A percentile compares a stretch with the other conserved stretches of the same genome.
Evolutionary conservation across 2,888 invertebrate genomes (phyloP).

Genomic region (Pachydiplax longipennis): DNA sequence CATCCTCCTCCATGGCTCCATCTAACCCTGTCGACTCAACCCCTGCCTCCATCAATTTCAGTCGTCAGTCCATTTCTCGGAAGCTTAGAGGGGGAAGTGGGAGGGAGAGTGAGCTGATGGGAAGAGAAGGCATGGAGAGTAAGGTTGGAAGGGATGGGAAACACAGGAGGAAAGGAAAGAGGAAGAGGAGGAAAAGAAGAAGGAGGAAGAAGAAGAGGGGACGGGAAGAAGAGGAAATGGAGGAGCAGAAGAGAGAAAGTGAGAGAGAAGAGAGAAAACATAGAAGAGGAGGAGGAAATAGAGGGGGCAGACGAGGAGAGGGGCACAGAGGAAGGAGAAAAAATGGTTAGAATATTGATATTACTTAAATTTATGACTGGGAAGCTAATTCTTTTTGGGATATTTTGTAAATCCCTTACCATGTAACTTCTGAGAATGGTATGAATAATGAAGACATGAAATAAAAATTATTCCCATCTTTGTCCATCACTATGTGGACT

Average conservation of each 20-base stretch:
- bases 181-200: constrained; percentile 53
- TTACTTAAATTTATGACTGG: too few species aligned
- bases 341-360: constrained; percentile 41
- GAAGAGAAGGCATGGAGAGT: constrained; percentile 51
- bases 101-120: constrained; percentile 46
- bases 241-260: not conserved
- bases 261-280: constrained; percentile 38
- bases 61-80: constrained; percentile 52
- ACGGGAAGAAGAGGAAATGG: constrained; percentile 45
- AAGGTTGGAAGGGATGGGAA: constrained; percentile 51
- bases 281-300: constrained; percentile 54
- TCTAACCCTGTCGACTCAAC: constrained; percentile 56
- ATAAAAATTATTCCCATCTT: too few species aligned
- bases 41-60: constrained; percentile 54
- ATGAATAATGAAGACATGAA: too few species aligned
- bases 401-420: too few species aligned
- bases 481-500: too few species aligned
- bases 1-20: constrained; percentile 55
- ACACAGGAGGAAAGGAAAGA: constrained; percentile 54
- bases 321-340: constrained; percentile 52
- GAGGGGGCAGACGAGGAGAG: constrained; percentile 54
- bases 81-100: constrained; percentile 51
- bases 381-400: too few species aligned
- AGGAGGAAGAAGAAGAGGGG: constrained; percentile 53
- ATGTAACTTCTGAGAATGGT: too few species aligned